Conservation (phyloP, 2,888 invertebrate species). For the Eurytoma adleriae region DNA sequence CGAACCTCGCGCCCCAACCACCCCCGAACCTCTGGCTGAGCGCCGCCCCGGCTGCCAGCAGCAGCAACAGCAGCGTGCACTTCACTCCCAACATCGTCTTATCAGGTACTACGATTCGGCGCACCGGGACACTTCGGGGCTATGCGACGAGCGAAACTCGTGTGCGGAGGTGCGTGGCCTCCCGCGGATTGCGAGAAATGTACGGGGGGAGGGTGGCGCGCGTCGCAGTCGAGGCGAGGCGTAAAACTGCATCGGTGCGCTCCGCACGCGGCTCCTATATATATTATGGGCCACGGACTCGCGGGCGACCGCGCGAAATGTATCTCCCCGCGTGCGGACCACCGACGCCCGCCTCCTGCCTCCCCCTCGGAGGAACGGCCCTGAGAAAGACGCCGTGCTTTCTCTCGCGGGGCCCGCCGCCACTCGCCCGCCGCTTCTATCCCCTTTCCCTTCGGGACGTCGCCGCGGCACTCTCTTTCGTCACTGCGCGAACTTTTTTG, state of each 20-base stretch:
- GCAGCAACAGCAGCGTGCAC: background rate
- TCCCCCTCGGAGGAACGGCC: slow-evolving; percentile 6
- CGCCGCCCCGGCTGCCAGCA: slow-evolving; percentile 9
- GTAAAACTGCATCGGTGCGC: slow-evolving; percentile 17
- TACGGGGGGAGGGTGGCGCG: background rate
- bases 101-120: too few species aligned
- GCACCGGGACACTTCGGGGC: background rate
- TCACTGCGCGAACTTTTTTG: background rate
- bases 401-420: slow-evolving; percentile 3
- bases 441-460: slow-evolving; percentile 17
- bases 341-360: slow-evolving; percentile 11
- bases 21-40: slow-evolving; percentile 9
- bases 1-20: slow-evolving; percentile 66
- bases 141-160: background rate
- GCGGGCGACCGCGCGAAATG: slow-evolving; percentile 15
- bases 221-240: slow-evolving; percentile 14
- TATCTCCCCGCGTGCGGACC: slow-evolving; percentile 5
- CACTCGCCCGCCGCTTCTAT: background rate
- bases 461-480: background rate
- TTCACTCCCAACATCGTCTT: slow-evolving; percentile 20
- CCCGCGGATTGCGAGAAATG: background rate
- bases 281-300: slow-evolving; percentile 17
- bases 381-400: slow-evolving; percentile 15
- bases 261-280: slow-evolving; percentile 34
- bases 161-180: too few species aligned